Percentiles rank a stretch among this genome's conserved stretches.
Evolutionary conservation across 1,140 invertebrate species (phyloP).

Genomic region (Brachionus calyciflorus): DNA sequence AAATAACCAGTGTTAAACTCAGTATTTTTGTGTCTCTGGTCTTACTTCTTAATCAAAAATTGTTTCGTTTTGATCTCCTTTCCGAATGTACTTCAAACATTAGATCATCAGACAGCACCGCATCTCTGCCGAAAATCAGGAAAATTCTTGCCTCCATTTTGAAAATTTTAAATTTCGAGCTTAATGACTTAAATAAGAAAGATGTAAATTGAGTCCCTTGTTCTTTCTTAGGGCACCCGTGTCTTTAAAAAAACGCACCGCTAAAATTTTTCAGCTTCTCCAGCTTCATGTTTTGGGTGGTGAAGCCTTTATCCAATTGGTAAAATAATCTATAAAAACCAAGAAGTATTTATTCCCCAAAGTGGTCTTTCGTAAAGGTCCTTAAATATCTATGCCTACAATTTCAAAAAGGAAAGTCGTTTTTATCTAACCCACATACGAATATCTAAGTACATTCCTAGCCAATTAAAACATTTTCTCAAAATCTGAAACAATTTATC

Average conservation of each 20-base stretch:
- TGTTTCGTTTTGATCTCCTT: not conserved
- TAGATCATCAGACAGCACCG: not conserved
- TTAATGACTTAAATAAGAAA: not conserved
- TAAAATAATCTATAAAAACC: constrained; percentile 57
- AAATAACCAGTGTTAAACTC: not conserved
- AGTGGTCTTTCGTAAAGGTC: constrained; percentile 48
- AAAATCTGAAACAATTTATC: not conserved
- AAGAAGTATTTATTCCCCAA: constrained; percentile 53
- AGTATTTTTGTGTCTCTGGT: not conserved
- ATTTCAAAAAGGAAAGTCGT: not conserved
- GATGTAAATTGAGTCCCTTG: not conserved
- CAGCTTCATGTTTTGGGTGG: constrained; percentile 55
- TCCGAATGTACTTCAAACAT: not conserved
- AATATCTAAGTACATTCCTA: not conserved
- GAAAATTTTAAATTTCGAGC: constrained; percentile 30
- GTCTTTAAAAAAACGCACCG: constrained; percentile 51
- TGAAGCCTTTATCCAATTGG: constrained; percentile 57
- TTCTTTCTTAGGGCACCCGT: constrained; percentile 48
- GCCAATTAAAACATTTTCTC: not conserved
- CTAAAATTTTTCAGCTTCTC: constrained; percentile 52
- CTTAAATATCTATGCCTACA: constrained; percentile 48
- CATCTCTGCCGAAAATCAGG: not conserved
- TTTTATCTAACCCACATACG: not conserved
- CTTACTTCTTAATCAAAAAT: not conserved
- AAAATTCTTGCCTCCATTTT: constrained; percentile 47